Evolutionary conservation across 2,113 vertebrate species (phyloP).

Genomic region (Arenaria interpres): DNA sequence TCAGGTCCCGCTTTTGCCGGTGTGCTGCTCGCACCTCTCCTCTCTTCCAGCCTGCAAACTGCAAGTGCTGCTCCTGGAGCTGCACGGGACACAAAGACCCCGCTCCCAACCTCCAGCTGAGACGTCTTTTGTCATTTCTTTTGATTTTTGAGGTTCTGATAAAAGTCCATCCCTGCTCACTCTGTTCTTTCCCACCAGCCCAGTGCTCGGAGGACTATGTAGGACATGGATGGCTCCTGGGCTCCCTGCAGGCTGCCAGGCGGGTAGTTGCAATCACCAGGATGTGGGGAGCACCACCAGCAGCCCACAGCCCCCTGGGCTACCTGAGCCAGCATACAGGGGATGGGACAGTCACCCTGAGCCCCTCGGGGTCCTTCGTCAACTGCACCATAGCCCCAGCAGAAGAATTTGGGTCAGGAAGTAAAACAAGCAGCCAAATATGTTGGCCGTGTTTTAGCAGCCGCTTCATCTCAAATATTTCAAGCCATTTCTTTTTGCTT

Average conservation of each 20-base stretch:
- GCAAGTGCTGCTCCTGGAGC: not conserved
- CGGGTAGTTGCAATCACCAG: not conserved
- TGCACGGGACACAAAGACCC: not conserved
- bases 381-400: not conserved
- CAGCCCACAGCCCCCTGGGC: not conserved
- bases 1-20: fast-evolving
- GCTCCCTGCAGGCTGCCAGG: not conserved
- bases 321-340: fast-evolving
- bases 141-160: not conserved
- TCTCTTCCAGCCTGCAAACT: not conserved
- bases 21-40: not conserved
- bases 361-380: not conserved
- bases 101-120: fast-evolving
- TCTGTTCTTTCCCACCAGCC: not conserved
- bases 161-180: not conserved
- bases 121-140: not conserved
- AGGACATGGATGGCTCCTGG: fast-evolving
- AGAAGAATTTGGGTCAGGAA: not conserved
- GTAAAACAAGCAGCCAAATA: not conserved
- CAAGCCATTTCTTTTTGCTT: not conserved
- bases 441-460: not conserved
- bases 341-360: not conserved
- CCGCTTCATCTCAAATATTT: not conserved
- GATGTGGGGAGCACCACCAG: not conserved
- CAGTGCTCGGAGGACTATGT: not conserved